Evolutionary conservation across 37 sponge, comb jelly and placozoan species (phyloP), one percentile per base, ranked within the genome.

Genomic region (Oopsacas minuta): DNA sequence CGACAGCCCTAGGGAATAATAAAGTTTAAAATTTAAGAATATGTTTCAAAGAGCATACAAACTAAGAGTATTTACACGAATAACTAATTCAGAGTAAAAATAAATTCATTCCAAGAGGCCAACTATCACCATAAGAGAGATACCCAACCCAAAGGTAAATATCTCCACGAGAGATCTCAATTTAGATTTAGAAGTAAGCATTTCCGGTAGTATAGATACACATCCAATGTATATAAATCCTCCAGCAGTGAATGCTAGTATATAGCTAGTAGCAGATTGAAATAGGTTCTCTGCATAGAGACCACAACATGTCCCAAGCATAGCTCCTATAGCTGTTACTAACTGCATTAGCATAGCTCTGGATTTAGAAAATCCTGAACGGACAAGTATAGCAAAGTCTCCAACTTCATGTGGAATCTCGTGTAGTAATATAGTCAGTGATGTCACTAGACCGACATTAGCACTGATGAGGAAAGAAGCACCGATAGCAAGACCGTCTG

Each of bases 341-440:
- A 97, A 86, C 85, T 97, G 97, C n/a, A 97, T 86, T 20, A 87
- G n/a, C 92, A 94, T 97, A 38, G 94, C 97, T 52, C 81, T 88
- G 36, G 83, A 82, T 82, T 94, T 94, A 82, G 94, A 81, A 87
- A 83, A 92, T 20, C 97, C 97, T 0, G 95, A 94, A 81, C 94
- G 97, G 30, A 97, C 82, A 0, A 97, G 93, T 85, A 97, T 97
- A 28, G 97, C 97, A 91, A 97, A 97, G 86, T 97, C 97, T 36
- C 97, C 97, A 25, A 97, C 90, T 87, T 97, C 97, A 81, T 97
- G 97, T 22, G 97, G 97, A 15, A 97, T 86, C 38, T 97, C 97
- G 82, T 97, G 97, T 8, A 97, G 82, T 12, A 97, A 88, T 39
- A 97, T 92, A 37, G 95, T 94, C 82, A 94, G 39, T 34, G 97